Base-by-base conservation (phyloP, 2,113 vertebrate species). In the Protobothrops flavoviridis region DNA sequence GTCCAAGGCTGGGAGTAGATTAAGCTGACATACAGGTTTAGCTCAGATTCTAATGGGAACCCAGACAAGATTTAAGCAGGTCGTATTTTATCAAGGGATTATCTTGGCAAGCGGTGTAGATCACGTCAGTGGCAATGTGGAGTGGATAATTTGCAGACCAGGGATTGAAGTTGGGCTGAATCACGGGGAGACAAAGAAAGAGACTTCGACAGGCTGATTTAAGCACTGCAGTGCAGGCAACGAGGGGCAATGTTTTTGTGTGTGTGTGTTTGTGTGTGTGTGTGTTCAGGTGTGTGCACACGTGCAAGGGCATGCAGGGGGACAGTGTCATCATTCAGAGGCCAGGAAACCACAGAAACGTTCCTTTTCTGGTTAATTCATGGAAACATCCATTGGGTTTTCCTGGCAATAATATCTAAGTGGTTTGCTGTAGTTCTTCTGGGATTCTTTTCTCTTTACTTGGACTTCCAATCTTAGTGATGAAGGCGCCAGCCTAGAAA, bases 51-150 rank as follows among this genome's bases (percentile, higher is more conserved):
- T 56, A 1, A 5, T 4, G 69, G 17, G 29, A 94, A 92, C 92
- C 0, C 94, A 92, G 91, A 43, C 91, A 95, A 95, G 95, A 96
- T 97, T 96, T 53, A 97, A 95, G 91, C 92, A 50, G 96, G 0
- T 48, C 13, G 85, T 56, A 2, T 93, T 93, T 91, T 53, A 89
- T 11, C 53, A 21, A 0, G 61, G 93, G 2, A 24, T 94, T 92
- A 90, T 94, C 93, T 90, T 3, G 91, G 96, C 90, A 88, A 91
- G 95, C 55, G 11, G 29, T 85, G 88, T 55, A 0, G 95, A 39
- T 94, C 97, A 53, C 96, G 95, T 90, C 95, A 91, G 92, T 11
- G 85, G 91, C 91, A 93, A 86, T 0, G 20, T 55, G 0, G 0
- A 0, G 64, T 0, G 93, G 95, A 87, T 91, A 57, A 0, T 95